phyloP scores from a whole-genome alignment of 2,888 invertebrate genomes.

The Lydus trimaculatus region DNA sequence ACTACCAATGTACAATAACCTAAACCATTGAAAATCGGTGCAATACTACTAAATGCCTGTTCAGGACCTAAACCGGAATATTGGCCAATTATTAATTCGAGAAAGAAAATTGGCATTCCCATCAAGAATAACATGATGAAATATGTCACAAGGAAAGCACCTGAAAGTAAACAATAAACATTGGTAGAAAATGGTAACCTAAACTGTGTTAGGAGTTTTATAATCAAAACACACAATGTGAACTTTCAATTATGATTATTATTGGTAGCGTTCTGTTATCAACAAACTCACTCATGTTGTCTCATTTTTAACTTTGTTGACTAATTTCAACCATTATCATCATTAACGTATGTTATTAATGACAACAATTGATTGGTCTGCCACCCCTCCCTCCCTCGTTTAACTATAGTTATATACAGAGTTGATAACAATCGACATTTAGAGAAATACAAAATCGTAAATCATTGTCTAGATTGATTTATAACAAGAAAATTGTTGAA shows the following conservation, averaged over 20 bases:
- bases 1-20: slow-evolving; percentile 75
- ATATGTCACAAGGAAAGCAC: slow-evolving; percentile 79
- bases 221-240: too few relatives aligned
- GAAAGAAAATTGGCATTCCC: slow-evolving; percentile 80
- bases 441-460: slow-evolving; percentile 34
- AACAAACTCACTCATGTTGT: too few relatives aligned
- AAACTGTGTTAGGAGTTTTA: too few relatives aligned
- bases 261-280: too few relatives aligned
- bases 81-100: slow-evolving; percentile 82
- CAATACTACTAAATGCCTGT: slow-evolving; percentile 68
- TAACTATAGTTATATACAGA: too few relatives aligned
- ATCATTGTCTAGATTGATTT: slow-evolving; percentile 42
- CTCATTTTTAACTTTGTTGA: too few relatives aligned
- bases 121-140: slow-evolving; percentile 76
- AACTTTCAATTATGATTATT: too few relatives aligned
- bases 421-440: slow-evolving; percentile 34
- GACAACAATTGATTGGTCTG: slow-evolving; percentile 35
- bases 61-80: slow-evolving; percentile 78
- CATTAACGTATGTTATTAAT: slow-evolving; percentile 33
- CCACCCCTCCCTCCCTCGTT: not conserved
- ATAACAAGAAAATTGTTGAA: slow-evolving; percentile 26
- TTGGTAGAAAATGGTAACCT: too few relatives aligned
- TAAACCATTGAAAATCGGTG: slow-evolving; percentile 69
- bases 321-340: not conserved
- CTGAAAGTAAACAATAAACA: slow-evolving; percentile 64